Percentiles rank a stretch among this genome's conserved stretches.
Conservation (phyloP, 2,888 invertebrate species). For the Noctuana brunneofusca region DNA sequence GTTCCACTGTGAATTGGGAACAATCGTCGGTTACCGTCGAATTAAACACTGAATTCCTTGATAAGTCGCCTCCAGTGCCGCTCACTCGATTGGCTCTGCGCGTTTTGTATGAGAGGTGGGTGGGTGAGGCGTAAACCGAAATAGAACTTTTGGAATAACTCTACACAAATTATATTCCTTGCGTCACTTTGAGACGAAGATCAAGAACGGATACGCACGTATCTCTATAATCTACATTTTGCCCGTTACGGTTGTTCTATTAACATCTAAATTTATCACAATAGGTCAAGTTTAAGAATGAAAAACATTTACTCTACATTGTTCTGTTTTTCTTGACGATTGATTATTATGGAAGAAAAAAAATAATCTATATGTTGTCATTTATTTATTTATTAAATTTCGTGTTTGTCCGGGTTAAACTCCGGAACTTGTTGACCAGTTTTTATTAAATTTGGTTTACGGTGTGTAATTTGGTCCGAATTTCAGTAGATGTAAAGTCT, state of each 20-base stretch:
- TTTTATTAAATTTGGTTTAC: no score
- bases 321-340: neutral
- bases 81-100: conserved; percentile 62
- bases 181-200: conserved; percentile 75
- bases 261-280: conserved; percentile 13
- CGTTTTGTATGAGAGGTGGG: conserved; percentile 56
- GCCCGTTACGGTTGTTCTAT: conserved; percentile 10
- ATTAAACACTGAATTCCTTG: conserved; percentile 55
- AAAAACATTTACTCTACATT: neutral
- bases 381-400: no score
- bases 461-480: no score
- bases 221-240: conserved; percentile 22
- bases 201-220: conserved; percentile 55
- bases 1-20: conserved; percentile 24
- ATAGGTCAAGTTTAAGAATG: conserved; percentile 23
- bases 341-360: neutral
- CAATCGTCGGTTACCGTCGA: conserved; percentile 35
- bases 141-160: conserved; percentile 82
- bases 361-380: no score
- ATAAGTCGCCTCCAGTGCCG: conserved; percentile 59
- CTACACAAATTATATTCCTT: conserved; percentile 76
- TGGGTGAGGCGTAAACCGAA: conserved; percentile 71
- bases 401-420: no score
- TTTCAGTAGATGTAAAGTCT: no score
- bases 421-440: no score